Conservation (phyloP, 1,140 invertebrate genomes). For the Heterodera schachtii region DNA sequence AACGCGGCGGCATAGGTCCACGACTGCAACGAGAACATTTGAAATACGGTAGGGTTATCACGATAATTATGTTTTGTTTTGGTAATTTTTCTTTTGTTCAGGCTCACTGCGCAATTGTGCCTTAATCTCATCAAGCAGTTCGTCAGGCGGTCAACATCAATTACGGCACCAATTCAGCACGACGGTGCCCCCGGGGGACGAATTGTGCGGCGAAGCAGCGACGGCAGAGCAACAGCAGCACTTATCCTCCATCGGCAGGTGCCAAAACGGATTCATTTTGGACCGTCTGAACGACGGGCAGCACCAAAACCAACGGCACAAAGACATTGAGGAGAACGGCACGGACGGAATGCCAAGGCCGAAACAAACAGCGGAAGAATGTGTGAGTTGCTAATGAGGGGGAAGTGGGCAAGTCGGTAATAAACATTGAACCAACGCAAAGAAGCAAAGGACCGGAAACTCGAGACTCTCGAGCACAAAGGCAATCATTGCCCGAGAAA, state of each 20-base stretch:
- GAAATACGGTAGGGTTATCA: slow-evolving; percentile 16
- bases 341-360: neutral
- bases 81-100: neutral
- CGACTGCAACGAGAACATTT: slow-evolving; percentile 18
- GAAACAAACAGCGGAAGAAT: neutral
- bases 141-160: neutral
- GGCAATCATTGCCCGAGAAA: no score
- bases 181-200: slow-evolving; percentile 5
- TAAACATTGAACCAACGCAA: no score
- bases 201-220: neutral
- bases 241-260: neutral
- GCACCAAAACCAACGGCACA: neutral
- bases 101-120: slow-evolving; percentile 13
- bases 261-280: neutral
- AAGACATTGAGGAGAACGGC: neutral
- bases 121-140: neutral
- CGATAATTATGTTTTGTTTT: no score
- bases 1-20: neutral
- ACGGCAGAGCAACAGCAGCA: neutral
- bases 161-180: slow-evolving; percentile 8
- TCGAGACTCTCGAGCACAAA: no score
- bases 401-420: no score
- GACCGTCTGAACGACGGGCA: neutral
- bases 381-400: neutral
- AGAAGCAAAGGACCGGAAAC: no score